phyloP scores from a whole-genome alignment of 2,797 vertebrate genomes.

The Crossoptilon crossoptilon region DNA sequence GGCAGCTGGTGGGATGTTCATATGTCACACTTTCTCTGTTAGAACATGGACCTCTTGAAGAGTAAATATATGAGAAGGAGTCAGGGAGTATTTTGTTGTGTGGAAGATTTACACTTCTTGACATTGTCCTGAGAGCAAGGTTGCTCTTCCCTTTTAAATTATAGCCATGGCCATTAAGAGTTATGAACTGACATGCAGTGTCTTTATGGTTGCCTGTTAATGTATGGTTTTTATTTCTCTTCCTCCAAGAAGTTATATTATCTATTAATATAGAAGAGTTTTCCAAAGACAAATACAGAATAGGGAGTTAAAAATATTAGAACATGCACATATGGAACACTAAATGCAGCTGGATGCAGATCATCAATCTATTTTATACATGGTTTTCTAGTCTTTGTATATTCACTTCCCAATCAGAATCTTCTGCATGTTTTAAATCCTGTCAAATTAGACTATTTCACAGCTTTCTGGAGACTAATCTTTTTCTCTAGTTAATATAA shows the following conservation, averaged over 20 bases:
- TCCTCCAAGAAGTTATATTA: background rate
- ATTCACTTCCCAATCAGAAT: background rate
- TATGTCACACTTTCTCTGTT: background rate
- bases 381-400: background rate
- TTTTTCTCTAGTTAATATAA: constrained; percentile 37
- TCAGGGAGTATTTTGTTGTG: rapidly evolving
- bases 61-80: background rate
- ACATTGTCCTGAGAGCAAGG: background rate
- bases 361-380: background rate
- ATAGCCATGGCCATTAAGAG: background rate
- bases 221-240: background rate
- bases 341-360: background rate
- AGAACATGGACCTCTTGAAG: background rate
- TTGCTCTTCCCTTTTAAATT: constrained; percentile 22
- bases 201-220: background rate
- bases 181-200: background rate
- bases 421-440: constrained; percentile 7
- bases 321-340: background rate
- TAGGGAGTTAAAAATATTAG: background rate
- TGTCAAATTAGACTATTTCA: constrained; percentile 50
- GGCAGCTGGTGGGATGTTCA: constrained; percentile 9
- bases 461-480: constrained; percentile 31
- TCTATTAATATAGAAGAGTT: background rate
- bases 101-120: background rate
- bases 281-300: background rate